Conservation (phyloP, 2,113 vertebrate species). For the Marmota flaviventris region DNA sequence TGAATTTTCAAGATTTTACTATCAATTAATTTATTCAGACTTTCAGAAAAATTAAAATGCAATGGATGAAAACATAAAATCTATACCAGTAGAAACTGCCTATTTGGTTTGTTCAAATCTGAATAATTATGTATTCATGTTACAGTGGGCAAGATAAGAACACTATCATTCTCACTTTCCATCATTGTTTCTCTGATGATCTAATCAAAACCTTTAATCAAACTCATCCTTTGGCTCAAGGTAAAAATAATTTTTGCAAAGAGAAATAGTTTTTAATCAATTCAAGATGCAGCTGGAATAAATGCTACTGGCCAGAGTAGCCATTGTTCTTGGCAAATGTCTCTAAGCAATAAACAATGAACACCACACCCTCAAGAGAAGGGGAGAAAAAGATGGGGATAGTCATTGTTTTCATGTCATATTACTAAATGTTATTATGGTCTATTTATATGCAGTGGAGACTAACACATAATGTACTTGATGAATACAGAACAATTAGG, state of each 20-base stretch:
- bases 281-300: constrained; percentile 94
- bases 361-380: constrained; percentile 91
- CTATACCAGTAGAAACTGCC: background rate
- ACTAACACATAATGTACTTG: constrained; percentile 50
- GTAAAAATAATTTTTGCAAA: constrained; percentile 92
- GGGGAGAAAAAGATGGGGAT: constrained; percentile 69
- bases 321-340: constrained; percentile 92
- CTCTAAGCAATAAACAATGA: constrained; percentile 90
- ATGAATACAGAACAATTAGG: constrained; percentile 76
- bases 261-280: constrained; percentile 93
- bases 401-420: constrained; percentile 56
- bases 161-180: constrained; percentile 85
- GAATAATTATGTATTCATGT: background rate
- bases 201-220: constrained; percentile 89
- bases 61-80: background rate
- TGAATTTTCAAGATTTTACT: constrained; percentile 38
- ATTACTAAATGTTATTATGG: constrained; percentile 52
- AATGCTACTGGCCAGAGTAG: constrained; percentile 92
- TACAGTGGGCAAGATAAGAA: background rate
- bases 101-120: constrained; percentile 34
- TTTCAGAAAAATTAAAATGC: background rate
- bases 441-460: background rate
- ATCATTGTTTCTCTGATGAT: constrained; percentile 89
- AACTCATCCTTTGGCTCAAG: constrained; percentile 90
- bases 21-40: background rate